phyloP scores from a whole-genome alignment of 2,888 invertebrate genomes.

The Orchesellides sinensis region DNA sequence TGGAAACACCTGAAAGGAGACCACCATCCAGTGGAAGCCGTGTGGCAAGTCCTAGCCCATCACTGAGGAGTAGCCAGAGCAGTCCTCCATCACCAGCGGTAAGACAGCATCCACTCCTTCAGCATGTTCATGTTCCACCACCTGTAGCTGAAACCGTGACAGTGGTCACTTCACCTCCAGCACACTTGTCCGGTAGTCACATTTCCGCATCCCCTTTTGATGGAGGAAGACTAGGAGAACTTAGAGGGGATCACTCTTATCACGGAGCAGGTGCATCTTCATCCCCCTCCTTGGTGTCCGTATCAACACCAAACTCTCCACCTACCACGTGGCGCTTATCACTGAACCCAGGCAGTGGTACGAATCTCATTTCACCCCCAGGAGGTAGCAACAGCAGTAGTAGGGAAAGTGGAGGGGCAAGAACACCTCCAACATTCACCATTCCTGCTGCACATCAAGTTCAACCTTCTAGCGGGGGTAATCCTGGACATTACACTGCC shows the following conservation, averaged over 20 bases:
- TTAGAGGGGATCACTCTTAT: slow-evolving; percentile 37
- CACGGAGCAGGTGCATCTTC: slow-evolving; percentile 26
- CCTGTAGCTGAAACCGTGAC: slow-evolving; percentile 64
- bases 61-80: slow-evolving; percentile 44
- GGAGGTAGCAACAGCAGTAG: slow-evolving; percentile 16
- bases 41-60: slow-evolving; percentile 49
- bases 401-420: slow-evolving; percentile 10
- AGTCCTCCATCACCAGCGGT: slow-evolving; percentile 53
- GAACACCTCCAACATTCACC: slow-evolving; percentile 40
- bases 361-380: slow-evolving; percentile 60
- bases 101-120: slow-evolving; percentile 50
- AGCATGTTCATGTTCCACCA: slow-evolving; percentile 57
- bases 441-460: slow-evolving; percentile 60
- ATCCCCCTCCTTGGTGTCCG: no score
- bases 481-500: slow-evolving; percentile 48
- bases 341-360: slow-evolving; percentile 62
- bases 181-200: slow-evolving; percentile 24
- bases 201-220: slow-evolving; percentile 14
- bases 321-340: slow-evolving; percentile 61
- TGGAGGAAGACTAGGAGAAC: background rate
- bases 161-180: slow-evolving; percentile 63
- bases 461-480: slow-evolving; percentile 29
- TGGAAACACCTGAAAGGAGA: slow-evolving; percentile 60
- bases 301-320: slow-evolving; percentile 47
- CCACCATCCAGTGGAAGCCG: slow-evolving; percentile 44